These are phyloP conservation scores for Blastomussa wellsi DNA, from an alignment of 92 coral and sea anemone species.

Conservation along the genomic window DNA sequence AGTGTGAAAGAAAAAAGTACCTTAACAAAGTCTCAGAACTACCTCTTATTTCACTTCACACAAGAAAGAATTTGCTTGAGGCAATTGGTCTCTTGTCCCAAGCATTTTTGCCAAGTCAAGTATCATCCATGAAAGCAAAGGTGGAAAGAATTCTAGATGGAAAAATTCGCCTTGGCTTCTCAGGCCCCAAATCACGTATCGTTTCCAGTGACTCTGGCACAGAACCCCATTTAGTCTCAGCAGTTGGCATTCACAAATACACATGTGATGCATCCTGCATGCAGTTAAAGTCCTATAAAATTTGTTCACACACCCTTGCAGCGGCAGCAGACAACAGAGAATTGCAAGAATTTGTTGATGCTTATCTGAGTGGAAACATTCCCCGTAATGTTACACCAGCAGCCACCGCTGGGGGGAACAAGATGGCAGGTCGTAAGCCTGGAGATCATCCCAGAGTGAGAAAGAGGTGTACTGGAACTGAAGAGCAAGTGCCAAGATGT, in stretches of 20 bases:
- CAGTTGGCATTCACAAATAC: slow-evolving; percentile 27
- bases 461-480: slow-evolving; percentile 13
- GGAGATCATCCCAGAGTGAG: slow-evolving; percentile 34
- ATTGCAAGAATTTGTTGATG: slow-evolving; percentile 30
- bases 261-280: too few species aligned
- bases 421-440: slow-evolving; percentile 47
- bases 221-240: slow-evolving; percentile 37
- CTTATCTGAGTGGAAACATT: slow-evolving; percentile 16
- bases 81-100: slow-evolving; percentile 9
- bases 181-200: too few species aligned
- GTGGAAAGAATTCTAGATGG: slow-evolving; percentile 45
- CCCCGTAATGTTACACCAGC: slow-evolving; percentile 34
- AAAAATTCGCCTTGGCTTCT: slow-evolving; percentile 37
- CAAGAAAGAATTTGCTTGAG: slow-evolving; percentile 6
- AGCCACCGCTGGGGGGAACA: slow-evolving; percentile 32
- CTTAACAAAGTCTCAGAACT: slow-evolving; percentile 29
- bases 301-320: slow-evolving; percentile 52
- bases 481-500: neutral
- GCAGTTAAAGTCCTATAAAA: slow-evolving; percentile 36
- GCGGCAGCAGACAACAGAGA: slow-evolving; percentile 58
- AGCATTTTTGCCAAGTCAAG: slow-evolving; percentile 37
- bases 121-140: slow-evolving; percentile 35
- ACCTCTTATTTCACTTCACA: slow-evolving; percentile 13
- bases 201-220: slow-evolving; percentile 39
- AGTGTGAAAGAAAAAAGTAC: too few species aligned